These are phyloP conservation scores for Acronicta aceris DNA, from an alignment of 2,888 invertebrate species.

Conservation along the genomic window DNA sequence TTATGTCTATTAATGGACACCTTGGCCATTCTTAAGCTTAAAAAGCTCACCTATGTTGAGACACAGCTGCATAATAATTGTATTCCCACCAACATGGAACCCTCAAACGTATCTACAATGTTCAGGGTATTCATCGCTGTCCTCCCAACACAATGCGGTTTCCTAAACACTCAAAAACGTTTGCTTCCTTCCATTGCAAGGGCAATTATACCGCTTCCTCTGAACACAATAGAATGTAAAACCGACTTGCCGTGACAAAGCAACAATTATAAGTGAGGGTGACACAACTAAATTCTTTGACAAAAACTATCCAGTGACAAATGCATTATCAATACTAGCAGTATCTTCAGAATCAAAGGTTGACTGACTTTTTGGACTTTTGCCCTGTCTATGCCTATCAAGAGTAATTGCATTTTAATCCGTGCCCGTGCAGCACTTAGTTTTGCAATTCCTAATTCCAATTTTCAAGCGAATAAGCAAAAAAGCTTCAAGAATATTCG, in stretches of 20 bases:
- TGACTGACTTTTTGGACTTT: too few species aligned
- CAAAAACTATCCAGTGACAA: slow-evolving; percentile 22
- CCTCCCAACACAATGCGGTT: slow-evolving; percentile 60
- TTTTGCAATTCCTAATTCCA: slow-evolving; percentile 6
- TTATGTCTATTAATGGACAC: too few species aligned
- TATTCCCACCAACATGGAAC: slow-evolving; percentile 21
- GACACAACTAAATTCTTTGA: slow-evolving; percentile 54
- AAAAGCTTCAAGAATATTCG: too few species aligned
- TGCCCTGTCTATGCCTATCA: too few species aligned
- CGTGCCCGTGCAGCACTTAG: slow-evolving; percentile 6
- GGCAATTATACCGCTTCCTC: slow-evolving; percentile 84
- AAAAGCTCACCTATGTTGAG: too few species aligned
- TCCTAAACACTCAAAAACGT: slow-evolving; percentile 75
- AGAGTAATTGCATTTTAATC: too few species aligned
- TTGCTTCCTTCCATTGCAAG: slow-evolving; percentile 77
- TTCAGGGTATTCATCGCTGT: slow-evolving; percentile 38
- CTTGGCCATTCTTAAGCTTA: too few species aligned
- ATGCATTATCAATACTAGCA: not conserved
- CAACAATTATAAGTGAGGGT: slow-evolving; percentile 65
- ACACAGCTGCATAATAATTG: not conserved
- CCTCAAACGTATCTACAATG: slow-evolving; percentile 20
- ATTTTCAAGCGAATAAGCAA: too few species aligned
- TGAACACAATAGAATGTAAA: slow-evolving; percentile 81
- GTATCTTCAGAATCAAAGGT: slow-evolving; percentile 1
- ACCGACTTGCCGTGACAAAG: slow-evolving; percentile 72